Conservation (phyloP, 2,888 invertebrate genomes). For the Patella ulyssiponensis region DNA sequence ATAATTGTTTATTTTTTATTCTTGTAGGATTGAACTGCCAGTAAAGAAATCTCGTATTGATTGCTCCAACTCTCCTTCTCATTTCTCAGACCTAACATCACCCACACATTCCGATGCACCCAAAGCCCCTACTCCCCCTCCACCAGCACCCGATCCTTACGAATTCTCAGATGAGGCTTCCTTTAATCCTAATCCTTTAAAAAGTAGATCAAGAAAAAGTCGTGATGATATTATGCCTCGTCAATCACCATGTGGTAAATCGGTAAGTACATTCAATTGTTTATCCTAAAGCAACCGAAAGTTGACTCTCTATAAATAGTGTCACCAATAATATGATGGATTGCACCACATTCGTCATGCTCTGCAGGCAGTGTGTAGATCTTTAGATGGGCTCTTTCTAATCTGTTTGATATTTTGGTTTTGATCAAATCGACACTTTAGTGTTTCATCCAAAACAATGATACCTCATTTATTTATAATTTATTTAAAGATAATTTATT, state of each 20-base stretch:
- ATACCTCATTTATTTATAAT: no score
- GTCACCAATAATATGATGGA: no score
- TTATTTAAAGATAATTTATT: no score
- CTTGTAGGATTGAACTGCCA: slow-evolving; percentile 85
- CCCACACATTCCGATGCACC: slow-evolving; percentile 42
- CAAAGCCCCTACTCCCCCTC: slow-evolving; percentile 69
- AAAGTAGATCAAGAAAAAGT: slow-evolving; percentile 53
- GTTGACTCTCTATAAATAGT: no score
- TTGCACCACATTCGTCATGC: no score
- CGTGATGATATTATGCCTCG: slow-evolving; percentile 60
- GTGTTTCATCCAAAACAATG: no score
- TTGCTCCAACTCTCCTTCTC: slow-evolving; percentile 10
- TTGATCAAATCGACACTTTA: no score
- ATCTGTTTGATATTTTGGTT: no score
- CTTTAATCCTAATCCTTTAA: slow-evolving; percentile 54
- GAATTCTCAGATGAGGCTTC: slow-evolving; percentile 80
- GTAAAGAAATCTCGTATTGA: slow-evolving; percentile 81
- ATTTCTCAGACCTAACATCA: slow-evolving; percentile 19
- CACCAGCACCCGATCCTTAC: slow-evolving; percentile 78
- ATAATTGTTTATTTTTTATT: slow-evolving; percentile 6
- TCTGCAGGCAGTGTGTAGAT: no score
- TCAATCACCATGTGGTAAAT: slow-evolving; percentile 50
- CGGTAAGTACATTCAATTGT: slow-evolving; percentile 36
- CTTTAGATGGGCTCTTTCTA: no score
- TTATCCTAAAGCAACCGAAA: not conserved